Conservation (phyloP, 1,140 invertebrate genomes). For the Drosophila mojavensis region DNA sequence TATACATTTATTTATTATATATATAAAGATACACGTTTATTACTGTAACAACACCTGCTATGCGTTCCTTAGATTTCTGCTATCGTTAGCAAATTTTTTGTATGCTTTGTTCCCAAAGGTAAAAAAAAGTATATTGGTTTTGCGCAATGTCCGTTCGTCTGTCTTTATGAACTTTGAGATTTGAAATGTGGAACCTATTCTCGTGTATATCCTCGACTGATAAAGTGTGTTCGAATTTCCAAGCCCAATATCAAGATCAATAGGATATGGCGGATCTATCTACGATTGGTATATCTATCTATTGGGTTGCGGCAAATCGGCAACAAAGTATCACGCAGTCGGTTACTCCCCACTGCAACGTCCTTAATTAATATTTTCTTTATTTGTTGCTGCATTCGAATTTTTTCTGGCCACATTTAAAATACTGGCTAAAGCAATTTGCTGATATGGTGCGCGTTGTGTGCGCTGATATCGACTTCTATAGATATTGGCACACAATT, state of each 20-base stretch:
- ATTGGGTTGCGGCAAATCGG: no score
- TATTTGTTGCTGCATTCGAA: conserved; percentile 18
- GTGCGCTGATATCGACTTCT: conserved; percentile 7
- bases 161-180: no score
- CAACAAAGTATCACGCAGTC: no score
- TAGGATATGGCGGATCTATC: no score
- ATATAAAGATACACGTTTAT: neutral
- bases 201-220: no score
- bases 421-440: conserved; percentile 12
- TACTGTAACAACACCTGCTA: conserved; percentile 3
- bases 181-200: no score
- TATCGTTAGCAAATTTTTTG: conserved; percentile 37
- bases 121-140: no score
- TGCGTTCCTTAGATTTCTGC: conserved; percentile 34
- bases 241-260: no score
- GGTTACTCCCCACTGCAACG: no score
- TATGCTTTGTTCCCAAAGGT: conserved; percentile 9
- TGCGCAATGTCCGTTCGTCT: neutral
- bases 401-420: conserved; percentile 18
- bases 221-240: no score
- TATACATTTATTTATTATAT: neutral
- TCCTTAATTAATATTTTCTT: no score
- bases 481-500: conserved; percentile 4
- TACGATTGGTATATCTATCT: no score
- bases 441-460: conserved; percentile 22